Conservation (phyloP, 2,113 vertebrate genomes). For the Sus scrofa region DNA sequence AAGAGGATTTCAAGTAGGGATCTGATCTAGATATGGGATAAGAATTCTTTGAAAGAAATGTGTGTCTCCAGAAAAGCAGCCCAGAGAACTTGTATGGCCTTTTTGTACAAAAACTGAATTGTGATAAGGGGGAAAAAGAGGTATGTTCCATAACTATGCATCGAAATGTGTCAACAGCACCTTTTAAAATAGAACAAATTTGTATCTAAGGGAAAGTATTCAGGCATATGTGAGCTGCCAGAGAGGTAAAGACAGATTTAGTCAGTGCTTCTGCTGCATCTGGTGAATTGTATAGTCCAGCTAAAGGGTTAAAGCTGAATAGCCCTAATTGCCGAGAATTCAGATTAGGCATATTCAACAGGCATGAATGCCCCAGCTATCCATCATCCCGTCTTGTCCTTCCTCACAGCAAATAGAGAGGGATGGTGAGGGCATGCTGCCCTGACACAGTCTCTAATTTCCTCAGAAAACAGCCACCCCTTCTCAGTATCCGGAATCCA, state of each 20-base stretch:
- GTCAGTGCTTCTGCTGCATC: conserved; percentile 52
- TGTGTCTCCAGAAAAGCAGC: conserved; percentile 11
- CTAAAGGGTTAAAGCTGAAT: conserved; percentile 67
- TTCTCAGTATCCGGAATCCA: conserved; percentile 54
- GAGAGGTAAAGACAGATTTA: conserved; percentile 55
- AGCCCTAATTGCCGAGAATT: conserved; percentile 62
- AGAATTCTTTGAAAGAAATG: conserved; percentile 38
- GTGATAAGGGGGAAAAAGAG: background rate
- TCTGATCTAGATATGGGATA: background rate
- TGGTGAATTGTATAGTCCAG: conserved; percentile 60
- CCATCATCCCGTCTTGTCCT: conserved; percentile 42
- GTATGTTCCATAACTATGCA: background rate
- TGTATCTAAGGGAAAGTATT: background rate
- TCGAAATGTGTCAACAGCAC: background rate
- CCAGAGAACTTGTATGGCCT: background rate
- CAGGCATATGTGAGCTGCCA: conserved; percentile 37
- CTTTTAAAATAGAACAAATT: conserved; percentile 39
- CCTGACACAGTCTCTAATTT: conserved; percentile 56
- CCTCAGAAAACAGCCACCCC: conserved; percentile 32
- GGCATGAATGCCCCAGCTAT: conserved; percentile 9
- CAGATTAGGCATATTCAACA: conserved; percentile 73
- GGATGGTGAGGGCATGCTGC: conserved; percentile 43
- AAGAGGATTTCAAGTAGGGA: background rate
- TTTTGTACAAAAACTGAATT: background rate
- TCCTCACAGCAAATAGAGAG: conserved; percentile 64